A percentile compares a stretch with the other conserved stretches of the same genome.
These are phyloP conservation scores for Colossoma macropomum DNA, from an alignment of 2,113 vertebrate genomes.

Conservation along the genomic window DNA sequence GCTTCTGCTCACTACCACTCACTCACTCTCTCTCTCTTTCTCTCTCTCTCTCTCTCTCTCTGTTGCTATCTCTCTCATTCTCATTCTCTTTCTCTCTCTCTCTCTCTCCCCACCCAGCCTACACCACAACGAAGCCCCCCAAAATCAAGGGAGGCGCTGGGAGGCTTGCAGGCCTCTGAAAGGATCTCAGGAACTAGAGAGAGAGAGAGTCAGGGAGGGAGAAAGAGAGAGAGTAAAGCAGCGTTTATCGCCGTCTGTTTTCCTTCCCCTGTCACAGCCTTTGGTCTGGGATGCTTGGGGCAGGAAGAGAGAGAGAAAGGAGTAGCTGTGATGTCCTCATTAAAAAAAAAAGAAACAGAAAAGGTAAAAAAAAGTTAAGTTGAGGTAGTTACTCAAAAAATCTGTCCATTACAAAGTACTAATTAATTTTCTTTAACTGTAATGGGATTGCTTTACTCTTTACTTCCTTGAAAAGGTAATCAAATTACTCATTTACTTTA, in stretches of 20 bases:
- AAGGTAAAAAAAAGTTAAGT: too few relatives aligned
- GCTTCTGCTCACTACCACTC: slow-evolving; percentile 33
- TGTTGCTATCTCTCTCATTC: not conserved
- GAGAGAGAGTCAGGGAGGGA: slow-evolving; percentile 58
- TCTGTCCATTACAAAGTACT: too few relatives aligned
- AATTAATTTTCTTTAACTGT: too few relatives aligned
- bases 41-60: not conserved
- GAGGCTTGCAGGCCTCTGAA: slow-evolving; percentile 54
- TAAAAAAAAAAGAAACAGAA: too few relatives aligned
- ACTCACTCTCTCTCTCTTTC: not conserved
- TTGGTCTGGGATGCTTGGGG: slow-evolving; percentile 67
- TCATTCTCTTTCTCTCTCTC: slow-evolving; percentile 4
- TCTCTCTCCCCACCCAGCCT: not conserved
- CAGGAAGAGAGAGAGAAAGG: slow-evolving; percentile 31
- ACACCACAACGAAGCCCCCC: not conserved
- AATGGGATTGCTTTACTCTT: too few relatives aligned
- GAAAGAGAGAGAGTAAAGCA: slow-evolving; percentile 41
- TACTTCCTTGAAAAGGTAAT: too few relatives aligned
- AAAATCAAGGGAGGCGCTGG: slow-evolving; percentile 53
- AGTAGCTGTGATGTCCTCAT: too few relatives aligned
- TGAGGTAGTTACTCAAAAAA: too few relatives aligned
- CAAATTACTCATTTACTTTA: too few relatives aligned
- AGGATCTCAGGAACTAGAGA: slow-evolving; percentile 62
- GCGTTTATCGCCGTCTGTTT: slow-evolving; percentile 57
- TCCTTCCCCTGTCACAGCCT: slow-evolving; percentile 55